Percentiles rank a stretch among this genome's conserved stretches.
Conservation (phyloP, 2,113 vertebrate species). For the Charina bottae region DNA sequence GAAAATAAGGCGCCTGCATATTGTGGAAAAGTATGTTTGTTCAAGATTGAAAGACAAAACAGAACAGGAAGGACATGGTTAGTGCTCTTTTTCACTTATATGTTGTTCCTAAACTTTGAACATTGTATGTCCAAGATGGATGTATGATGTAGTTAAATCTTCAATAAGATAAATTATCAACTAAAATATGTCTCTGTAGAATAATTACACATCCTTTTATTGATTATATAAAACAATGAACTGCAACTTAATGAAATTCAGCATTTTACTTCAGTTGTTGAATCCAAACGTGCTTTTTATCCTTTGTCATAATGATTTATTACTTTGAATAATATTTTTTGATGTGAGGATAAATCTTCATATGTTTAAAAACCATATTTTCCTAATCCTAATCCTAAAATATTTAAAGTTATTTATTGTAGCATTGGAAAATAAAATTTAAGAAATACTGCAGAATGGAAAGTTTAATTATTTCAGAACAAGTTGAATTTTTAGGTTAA, state of each 20-base stretch:
- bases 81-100: background rate
- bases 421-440: conserved; percentile 15
- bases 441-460: background rate
- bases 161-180: background rate
- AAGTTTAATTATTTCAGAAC: conserved; percentile 7
- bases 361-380: background rate
- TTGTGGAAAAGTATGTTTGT: background rate
- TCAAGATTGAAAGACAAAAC: background rate
- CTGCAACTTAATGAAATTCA: conserved; percentile 3
- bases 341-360: background rate
- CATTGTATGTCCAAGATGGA: background rate
- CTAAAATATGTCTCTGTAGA: background rate
- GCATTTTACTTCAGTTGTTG: conserved; percentile 16
- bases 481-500: conserved; percentile 38
- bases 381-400: background rate
- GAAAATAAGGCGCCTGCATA: background rate
- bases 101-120: background rate
- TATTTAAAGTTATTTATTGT: conserved; percentile 34
- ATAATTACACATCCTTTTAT: background rate
- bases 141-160: background rate
- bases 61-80: background rate
- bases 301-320: background rate
- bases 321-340: background rate
- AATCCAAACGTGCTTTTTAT: background rate
- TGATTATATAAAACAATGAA: conserved; percentile 4